Evolutionary conservation across 2,888 invertebrate genomes (phyloP).

Genomic region (Spodoptera picta): DNA sequence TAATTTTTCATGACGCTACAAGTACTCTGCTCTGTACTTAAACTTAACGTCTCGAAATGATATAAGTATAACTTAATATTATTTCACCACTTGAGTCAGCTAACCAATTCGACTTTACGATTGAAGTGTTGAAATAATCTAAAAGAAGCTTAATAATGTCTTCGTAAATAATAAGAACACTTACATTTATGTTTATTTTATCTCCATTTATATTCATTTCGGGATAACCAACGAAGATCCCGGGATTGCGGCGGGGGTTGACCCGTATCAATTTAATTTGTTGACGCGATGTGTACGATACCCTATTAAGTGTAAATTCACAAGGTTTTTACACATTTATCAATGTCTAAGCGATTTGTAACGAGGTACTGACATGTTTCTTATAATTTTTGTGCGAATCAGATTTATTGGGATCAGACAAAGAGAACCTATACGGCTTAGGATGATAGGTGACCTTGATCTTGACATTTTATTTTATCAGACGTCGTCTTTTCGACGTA

Average conservation of each 20-base stretch:
- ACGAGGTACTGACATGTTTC: conserved; percentile 8
- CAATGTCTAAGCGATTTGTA: conserved; percentile 4
- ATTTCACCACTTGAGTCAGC: too few relatives aligned
- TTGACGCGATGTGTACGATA: conserved; percentile 23
- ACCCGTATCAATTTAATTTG: conserved; percentile 41
- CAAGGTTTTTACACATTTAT: conserved; percentile 24
- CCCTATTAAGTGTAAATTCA: conserved; percentile 33
- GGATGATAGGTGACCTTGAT: conserved; percentile 5
- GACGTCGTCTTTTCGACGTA: too few relatives aligned
- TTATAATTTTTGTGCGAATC: conserved; percentile 7
- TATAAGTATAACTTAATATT: too few relatives aligned
- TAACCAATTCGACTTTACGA: too few relatives aligned
- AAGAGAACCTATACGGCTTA: background rate
- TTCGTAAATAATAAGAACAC: too few relatives aligned
- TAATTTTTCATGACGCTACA: too few relatives aligned
- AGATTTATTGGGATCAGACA: conserved; percentile 4
- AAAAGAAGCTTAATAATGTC: too few relatives aligned
- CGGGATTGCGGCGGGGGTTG: conserved; percentile 25
- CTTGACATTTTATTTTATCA: conserved; percentile 1
- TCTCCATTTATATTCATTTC: conserved; percentile 17
- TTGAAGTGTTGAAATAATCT: too few relatives aligned
- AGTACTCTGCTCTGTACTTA: too few relatives aligned
- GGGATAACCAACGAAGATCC: conserved; percentile 16
- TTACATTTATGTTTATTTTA: background rate
- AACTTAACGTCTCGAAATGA: too few relatives aligned